Base-by-base conservation (phyloP, 2,888 invertebrate genomes). In the Lasioglossum zephyrum region DNA sequence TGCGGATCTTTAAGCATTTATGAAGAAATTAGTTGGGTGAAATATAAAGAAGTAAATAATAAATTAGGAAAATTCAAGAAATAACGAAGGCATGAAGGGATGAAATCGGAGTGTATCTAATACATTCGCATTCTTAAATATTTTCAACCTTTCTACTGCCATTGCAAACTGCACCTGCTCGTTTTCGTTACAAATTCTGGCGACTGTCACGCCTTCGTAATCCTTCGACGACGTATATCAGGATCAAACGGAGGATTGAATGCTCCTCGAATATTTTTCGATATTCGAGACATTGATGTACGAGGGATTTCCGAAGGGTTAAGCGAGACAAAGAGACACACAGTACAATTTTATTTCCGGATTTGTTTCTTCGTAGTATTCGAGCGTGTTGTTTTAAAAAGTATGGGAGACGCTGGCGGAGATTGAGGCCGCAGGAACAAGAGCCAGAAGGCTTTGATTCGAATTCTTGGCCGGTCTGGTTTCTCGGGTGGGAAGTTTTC, bases 381-480 rank as follows among this genome's bases (percentile, higher is more conserved):
- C n/a, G n/a, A 57, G 57, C 57, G 57, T 1, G n/a, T 57, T n/a
- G 57, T 57, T 57, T 44, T 57, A 57, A n/a, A 57, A n/a, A n/a
- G n/a, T 57, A 1, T 3, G 57, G n/a, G n/a, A 57, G n/a, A n/a
- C n/a, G 11, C 4, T n/a, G 57, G 31, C 44, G 16, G 57, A 31
- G 39, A 70, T 60, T 39, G 73, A 8, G 16, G 11, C 44, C 75
- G 57, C 18, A 22, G 49, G 47, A 57, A 74, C 26, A 11, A 75
- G 53, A 63, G 63, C 57, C 57, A 9, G n/a, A 22, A n/a, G n/a
- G n/a, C n/a, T 79, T 75, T 74, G 77, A 74, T 82, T 86, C 57
- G 82, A 79, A 82, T 86, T 86, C 49, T 72, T 49, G 82, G 82
- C 47, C 73, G 22, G 77, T 77, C 53, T 73, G 22, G 72, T 72